Base-by-base conservation (phyloP, 2,797 vertebrate species). In the Dendrocincla fuliginosa region DNA sequence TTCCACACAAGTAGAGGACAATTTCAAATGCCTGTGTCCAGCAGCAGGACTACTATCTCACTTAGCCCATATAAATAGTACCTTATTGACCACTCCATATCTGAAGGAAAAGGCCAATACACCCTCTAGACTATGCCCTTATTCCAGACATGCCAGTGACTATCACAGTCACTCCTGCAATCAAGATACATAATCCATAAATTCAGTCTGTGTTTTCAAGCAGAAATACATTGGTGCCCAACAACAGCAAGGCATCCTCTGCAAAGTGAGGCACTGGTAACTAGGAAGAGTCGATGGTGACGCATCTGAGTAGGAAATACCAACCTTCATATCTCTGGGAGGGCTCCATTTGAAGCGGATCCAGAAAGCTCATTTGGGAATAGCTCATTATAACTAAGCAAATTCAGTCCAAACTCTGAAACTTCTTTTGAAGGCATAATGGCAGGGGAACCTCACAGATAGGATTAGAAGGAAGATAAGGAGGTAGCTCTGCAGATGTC, bases 381-480 rank as follows among this genome's bases (percentile, higher is more conserved):
- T 22, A 46, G 67, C 63, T 94, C 63, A 42, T 85, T 86, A 73
- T 88, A 93, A 79, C 39, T 30, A 91, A 59, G 70, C 13, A 74
- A 94, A 87, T 86, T 87, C 74, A 84, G 83, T 68, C 25, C 59
- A 92, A 92, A 90, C 44, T 82, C 82, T 76, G 52, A 88, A 89
- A 86, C 32, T 88, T 88, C 87, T 95, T 94, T 92, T 90, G 90
- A 95, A 94, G 77, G 10, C 55, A 53, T 46, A 86, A 70, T 67
- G 74, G 47, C 84, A 90, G 52, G 52, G 74, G 49, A 93, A 67
- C 70, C 84, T 95, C 78, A 82, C 59, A 94, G 81, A 53, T 3
- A 15, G 92, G 74, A 94, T 95, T 87, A 92, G 80, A 87, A 84
- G 8, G 47, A 93, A 90, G 52, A 89, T 90, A 92, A 93, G 67